These are phyloP conservation scores for Centropyge bicolor DNA, from an alignment of 2,797 vertebrate species.

Conservation along the genomic window DNA sequence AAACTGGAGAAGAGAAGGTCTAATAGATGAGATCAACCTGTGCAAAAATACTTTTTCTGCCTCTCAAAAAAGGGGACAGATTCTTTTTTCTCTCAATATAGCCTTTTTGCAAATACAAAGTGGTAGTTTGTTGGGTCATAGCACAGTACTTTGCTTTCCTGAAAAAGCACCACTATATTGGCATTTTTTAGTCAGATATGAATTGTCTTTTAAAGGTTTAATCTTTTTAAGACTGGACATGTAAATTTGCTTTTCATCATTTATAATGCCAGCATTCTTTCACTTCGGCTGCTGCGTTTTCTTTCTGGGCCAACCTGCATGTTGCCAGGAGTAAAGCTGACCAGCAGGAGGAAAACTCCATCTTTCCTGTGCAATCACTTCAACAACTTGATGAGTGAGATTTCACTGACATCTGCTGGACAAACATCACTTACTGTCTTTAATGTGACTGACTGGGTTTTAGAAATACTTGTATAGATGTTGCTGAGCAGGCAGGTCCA, in stretches of 20 bases:
- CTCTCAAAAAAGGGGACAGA: too few species aligned
- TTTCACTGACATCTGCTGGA: constrained; percentile 75
- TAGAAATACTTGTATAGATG: not conserved
- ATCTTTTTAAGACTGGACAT: not conserved
- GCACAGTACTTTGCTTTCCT: not conserved
- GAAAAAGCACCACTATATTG: not conserved
- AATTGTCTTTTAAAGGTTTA: not conserved
- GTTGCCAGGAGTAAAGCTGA: not conserved
- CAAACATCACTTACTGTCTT: not conserved
- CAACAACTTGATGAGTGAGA: constrained; percentile 14
- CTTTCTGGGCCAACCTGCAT: too few species aligned
- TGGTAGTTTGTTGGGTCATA: not conserved
- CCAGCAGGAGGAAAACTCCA: not conserved
- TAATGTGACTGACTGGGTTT: not conserved
- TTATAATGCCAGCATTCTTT: not conserved
- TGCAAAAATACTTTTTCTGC: not conserved
- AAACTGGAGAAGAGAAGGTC: not conserved
- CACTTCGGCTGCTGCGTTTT: not conserved
- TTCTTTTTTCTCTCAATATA: too few species aligned
- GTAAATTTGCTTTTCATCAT: not conserved
- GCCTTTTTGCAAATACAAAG: not conserved
- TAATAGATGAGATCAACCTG: not conserved
- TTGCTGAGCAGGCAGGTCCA: not conserved
- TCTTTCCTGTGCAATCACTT: not conserved
- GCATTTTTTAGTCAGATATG: not conserved